These are phyloP conservation scores for Austrolebias charrua DNA, from an alignment of 2,797 vertebrate genomes.

Conservation along the genomic window DNA sequence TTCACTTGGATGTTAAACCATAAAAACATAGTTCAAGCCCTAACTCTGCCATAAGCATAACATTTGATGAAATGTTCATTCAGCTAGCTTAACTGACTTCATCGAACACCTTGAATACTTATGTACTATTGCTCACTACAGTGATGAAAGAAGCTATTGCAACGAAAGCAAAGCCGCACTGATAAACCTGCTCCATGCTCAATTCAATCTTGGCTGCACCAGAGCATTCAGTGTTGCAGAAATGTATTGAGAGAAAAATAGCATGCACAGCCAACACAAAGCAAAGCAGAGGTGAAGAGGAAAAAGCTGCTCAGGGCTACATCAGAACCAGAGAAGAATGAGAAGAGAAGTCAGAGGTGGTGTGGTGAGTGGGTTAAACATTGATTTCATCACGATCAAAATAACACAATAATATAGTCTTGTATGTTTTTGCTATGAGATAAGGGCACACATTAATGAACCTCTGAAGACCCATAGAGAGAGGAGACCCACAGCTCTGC, in stretches of 20 bases:
- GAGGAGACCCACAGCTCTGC: slow-evolving; percentile 31
- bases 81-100: slow-evolving; percentile 16
- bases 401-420: slow-evolving; percentile 48
- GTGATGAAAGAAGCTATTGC: slow-evolving; percentile 9
- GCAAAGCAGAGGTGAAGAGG: slow-evolving; percentile 50
- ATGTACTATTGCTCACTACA: slow-evolving; percentile 9
- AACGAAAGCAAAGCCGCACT: slow-evolving; percentile 7
- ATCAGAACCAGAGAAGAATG: slow-evolving; percentile 17
- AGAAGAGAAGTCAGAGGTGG: neutral
- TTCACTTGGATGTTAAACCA: slow-evolving; percentile 6
- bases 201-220: slow-evolving; percentile 23
- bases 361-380: slow-evolving; percentile 40
- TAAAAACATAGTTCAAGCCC: neutral
- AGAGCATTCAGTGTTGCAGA: slow-evolving; percentile 12
- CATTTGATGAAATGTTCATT: slow-evolving; percentile 30
- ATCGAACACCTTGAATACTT: slow-evolving; percentile 26
- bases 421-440: slow-evolving; percentile 29
- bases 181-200: slow-evolving; percentile 29
- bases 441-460: slow-evolving; percentile 51
- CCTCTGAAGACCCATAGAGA: slow-evolving; percentile 39
- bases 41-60: slow-evolving; percentile 12
- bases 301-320: slow-evolving; percentile 38
- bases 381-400: slow-evolving; percentile 43
- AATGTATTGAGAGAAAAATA: slow-evolving; percentile 21
- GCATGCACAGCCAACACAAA: slow-evolving; percentile 41